Percentiles rank a stretch among this genome's conserved stretches.
These are phyloP conservation scores for Dasypogon diadema DNA, from an alignment of 2,888 invertebrate genomes.

Conservation along the genomic window DNA sequence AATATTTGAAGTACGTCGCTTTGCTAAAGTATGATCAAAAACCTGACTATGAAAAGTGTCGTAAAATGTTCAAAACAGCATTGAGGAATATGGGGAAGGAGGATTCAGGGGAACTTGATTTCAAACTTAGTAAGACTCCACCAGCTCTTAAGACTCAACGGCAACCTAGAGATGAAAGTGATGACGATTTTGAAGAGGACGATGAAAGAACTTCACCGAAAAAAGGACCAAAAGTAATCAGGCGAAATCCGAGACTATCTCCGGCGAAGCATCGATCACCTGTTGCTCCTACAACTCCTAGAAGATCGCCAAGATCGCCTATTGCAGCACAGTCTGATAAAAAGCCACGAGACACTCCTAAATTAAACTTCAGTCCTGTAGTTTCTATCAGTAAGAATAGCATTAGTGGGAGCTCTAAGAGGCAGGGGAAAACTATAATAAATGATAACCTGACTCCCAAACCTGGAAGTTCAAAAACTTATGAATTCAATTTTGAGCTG, in stretches of 20 bases:
- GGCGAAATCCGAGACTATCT: not conserved
- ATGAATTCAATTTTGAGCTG: slow-evolving; percentile 67
- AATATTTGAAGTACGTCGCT: slow-evolving; percentile 78
- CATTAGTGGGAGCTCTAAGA: slow-evolving; percentile 48
- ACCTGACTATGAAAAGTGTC: slow-evolving; percentile 81
- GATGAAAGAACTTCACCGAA: not conserved
- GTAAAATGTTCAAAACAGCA: slow-evolving; percentile 75
- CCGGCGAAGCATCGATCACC: not conserved
- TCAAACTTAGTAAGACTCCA: slow-evolving; percentile 57
- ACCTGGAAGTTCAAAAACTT: slow-evolving; percentile 64
- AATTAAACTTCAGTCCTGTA: slow-evolving; percentile 63
- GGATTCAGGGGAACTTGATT: slow-evolving; percentile 72
- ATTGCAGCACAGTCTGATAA: not conserved
- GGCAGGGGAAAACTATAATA: slow-evolving; percentile 63
- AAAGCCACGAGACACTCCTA: slow-evolving; percentile 11
- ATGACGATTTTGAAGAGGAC: slow-evolving; percentile 10
- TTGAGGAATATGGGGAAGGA: slow-evolving; percentile 74
- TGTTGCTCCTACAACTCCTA: slow-evolving; percentile 52
- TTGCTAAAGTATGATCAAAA: slow-evolving; percentile 77
- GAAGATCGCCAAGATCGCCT: not conserved
- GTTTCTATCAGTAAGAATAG: slow-evolving; percentile 48
- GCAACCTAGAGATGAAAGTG: not conserved
- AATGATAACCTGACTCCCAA: slow-evolving; percentile 66
- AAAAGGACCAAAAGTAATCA: not conserved
- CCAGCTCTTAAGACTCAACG: not conserved